Conservation (phyloP, 1,140 invertebrate species). For the Eciton burchellii region DNA sequence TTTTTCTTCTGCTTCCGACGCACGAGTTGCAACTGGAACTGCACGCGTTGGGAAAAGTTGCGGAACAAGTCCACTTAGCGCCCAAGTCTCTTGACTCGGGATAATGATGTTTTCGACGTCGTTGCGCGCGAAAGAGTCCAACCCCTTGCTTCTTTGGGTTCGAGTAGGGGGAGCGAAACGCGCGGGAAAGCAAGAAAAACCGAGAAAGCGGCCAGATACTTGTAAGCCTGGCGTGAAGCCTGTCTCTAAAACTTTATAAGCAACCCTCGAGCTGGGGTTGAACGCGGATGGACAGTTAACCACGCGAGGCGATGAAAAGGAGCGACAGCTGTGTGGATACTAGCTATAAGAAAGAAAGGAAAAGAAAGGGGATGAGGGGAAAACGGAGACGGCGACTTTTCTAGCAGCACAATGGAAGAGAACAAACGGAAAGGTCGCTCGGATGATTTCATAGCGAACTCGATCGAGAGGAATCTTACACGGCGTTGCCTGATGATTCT, state of each 20-base stretch:
- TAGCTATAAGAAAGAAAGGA: not conserved
- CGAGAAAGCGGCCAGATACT: not conserved
- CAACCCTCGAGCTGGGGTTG: not conserved
- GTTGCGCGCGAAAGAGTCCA: conserved; percentile 26
- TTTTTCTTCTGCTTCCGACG: too few species aligned
- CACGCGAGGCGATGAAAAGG: not conserved
- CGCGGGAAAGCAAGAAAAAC: conserved; percentile 14
- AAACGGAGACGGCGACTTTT: not conserved
- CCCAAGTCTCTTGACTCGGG: conserved; percentile 6
- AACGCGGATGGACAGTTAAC: not conserved
- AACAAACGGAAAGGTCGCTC: not conserved
- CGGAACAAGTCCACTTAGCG: not conserved
- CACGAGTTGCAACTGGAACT: not conserved
- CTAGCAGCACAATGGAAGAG: not conserved
- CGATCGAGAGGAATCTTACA: not conserved
- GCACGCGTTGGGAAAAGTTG: not conserved
- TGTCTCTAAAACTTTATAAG: conserved; percentile 45
- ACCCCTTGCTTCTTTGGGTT: not conserved
- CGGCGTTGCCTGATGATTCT: too few species aligned
- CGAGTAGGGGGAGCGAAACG: not conserved
- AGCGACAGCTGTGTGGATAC: not conserved
- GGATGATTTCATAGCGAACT: too few species aligned
- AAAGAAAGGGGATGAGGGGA: not conserved
- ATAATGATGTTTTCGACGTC: conserved; percentile 36
- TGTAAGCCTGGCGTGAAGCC: not conserved